Percentiles rank a stretch among this genome's conserved stretches.
Evolutionary conservation across 2,113 vertebrate genomes (phyloP).

Genomic region (Leuciscus idus): DNA sequence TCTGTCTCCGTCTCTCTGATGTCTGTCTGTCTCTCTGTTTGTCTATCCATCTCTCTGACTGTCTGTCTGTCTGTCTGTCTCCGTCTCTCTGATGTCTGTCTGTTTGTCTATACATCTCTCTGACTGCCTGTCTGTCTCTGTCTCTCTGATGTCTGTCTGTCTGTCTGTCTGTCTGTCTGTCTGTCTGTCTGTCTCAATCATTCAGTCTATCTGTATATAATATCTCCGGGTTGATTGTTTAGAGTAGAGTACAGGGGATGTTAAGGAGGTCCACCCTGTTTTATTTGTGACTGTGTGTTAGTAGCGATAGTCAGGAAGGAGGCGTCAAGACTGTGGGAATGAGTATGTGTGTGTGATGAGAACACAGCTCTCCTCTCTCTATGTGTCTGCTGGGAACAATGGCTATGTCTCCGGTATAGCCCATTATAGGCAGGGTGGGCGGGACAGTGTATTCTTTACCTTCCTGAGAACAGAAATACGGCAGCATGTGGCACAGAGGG

Average conservation of each 20-base stretch:
- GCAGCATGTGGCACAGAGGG: constrained; percentile 35
- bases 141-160: neutral
- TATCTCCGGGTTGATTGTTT: constrained; percentile 49
- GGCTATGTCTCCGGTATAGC: constrained; percentile 45
- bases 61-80: too few relatives aligned
- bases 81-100: too few relatives aligned
- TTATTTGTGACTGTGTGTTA: constrained; percentile 52
- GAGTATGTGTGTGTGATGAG: constrained; percentile 42
- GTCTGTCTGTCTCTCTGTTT: too few relatives aligned
- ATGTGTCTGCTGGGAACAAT: constrained; percentile 56
- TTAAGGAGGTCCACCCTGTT: constrained; percentile 53
- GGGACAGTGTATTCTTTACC: constrained; percentile 49
- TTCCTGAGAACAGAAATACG: constrained; percentile 57
- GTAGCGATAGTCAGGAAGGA: constrained; percentile 54
- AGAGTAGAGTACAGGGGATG: constrained; percentile 51
- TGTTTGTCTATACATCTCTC: too few relatives aligned
- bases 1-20: neutral
- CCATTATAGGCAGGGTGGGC: constrained; percentile 44
- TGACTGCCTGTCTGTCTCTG: neutral
- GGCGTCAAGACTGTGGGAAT: constrained; percentile 42
- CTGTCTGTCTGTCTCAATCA: neutral
- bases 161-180: neutral
- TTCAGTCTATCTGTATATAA: constrained; percentile 28
- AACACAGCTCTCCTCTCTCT: constrained; percentile 26
- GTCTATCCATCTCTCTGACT: too few relatives aligned